phyloP scores from a whole-genome alignment of 1,140 invertebrate genomes.

The Sinonovacula constricta region DNA sequence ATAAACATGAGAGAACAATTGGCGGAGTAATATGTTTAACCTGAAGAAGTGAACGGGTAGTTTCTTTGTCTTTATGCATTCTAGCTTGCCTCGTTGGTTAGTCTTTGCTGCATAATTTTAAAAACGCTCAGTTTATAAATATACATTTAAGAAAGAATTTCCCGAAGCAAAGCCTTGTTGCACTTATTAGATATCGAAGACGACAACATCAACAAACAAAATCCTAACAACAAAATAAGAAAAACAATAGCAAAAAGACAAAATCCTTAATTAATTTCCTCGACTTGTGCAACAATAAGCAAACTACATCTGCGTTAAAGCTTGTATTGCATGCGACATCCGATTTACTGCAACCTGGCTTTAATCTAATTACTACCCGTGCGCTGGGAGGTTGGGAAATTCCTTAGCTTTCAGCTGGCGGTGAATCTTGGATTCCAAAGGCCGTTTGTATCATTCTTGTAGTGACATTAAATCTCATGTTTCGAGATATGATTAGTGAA shows the following conservation, averaged over 20 bases:
- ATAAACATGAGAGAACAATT: too few relatives aligned
- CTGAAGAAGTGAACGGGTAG: too few relatives aligned
- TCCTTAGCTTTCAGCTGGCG: conserved; percentile 22
- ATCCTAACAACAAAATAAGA: background rate
- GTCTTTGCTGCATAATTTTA: too few relatives aligned
- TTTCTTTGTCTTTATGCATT: too few relatives aligned
- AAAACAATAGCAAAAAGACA: background rate
- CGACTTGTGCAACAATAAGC: background rate
- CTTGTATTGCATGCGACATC: conserved; percentile 16
- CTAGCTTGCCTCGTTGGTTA: too few relatives aligned
- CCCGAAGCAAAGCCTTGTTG: too few relatives aligned
- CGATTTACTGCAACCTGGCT: conserved; percentile 37
- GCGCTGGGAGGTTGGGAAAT: conserved; percentile 40
- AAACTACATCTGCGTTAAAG: background rate
- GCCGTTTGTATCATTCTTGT: conserved; percentile 41
- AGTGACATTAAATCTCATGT: conserved; percentile 46
- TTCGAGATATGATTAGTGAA: conserved; percentile 49
- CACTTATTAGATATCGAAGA: background rate
- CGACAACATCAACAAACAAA: background rate
- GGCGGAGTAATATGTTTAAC: too few relatives aligned
- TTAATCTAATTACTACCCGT: conserved; percentile 53
- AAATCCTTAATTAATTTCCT: too few relatives aligned
- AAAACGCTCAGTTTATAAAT: too few relatives aligned
- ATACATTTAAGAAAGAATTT: too few relatives aligned
- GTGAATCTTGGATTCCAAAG: conserved; percentile 27